Evolutionary conservation across 2,888 invertebrate species (phyloP).

Genomic region (Acanthosepion esculentum): DNA sequence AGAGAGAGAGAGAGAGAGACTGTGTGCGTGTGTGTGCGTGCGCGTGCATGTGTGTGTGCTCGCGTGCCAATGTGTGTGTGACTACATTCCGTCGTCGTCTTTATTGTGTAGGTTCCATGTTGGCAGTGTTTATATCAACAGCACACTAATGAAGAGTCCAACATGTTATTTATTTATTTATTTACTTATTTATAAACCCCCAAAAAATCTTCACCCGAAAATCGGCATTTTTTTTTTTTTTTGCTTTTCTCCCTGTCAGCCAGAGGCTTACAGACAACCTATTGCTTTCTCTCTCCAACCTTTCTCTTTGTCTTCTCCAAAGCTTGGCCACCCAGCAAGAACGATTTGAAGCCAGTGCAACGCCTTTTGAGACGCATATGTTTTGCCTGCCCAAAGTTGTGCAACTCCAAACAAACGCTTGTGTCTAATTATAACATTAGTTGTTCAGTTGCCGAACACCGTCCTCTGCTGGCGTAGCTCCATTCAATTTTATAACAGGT

Average conservation of each 20-base stretch:
- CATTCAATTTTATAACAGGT: not conserved
- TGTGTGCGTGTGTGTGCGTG: not conserved
- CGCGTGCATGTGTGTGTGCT: not conserved
- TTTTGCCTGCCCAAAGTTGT: not conserved
- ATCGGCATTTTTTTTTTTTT: not conserved
- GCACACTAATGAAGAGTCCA: not conserved
- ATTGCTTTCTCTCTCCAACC: not conserved
- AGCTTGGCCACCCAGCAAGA: not conserved
- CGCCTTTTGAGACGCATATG: not conserved
- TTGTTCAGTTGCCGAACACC: not conserved
- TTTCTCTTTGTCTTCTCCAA: not conserved
- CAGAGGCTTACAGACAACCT: not conserved
- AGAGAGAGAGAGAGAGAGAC: too few relatives aligned
- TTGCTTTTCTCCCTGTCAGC: not conserved
- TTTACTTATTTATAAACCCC: not conserved
- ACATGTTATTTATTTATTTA: not conserved
- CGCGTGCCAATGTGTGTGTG: not conserved
- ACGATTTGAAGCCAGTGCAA: not conserved
- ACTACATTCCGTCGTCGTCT: not conserved
- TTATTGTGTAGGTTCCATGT: not conserved
- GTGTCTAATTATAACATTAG: constrained; percentile 18
- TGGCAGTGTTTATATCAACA: not conserved
- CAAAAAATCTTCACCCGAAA: not conserved
- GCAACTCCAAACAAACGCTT: not conserved
- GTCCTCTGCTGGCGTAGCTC: not conserved